Conservation (phyloP, 2,113 vertebrate genomes). For the Odontophorus gujanensis region DNA sequence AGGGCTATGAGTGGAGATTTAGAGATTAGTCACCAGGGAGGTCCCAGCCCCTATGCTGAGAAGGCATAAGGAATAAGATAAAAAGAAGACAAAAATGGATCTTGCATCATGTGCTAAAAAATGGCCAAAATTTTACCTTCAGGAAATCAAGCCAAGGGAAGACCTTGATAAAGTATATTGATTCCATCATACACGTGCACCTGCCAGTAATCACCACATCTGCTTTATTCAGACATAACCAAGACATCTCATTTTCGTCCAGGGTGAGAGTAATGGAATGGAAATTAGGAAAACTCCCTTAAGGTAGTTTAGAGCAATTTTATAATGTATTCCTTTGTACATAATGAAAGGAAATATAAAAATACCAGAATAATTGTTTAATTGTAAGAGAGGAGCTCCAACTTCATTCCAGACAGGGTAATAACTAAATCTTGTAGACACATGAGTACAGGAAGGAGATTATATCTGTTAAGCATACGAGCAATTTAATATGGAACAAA, state of each 20-base stretch:
- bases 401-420: constrained; percentile 32
- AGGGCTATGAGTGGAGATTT: not conserved
- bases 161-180: not conserved
- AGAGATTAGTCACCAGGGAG: not conserved
- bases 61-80: not conserved
- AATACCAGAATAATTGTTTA: constrained; percentile 33
- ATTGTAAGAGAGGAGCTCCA: constrained; percentile 13
- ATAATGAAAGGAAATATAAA: constrained; percentile 1
- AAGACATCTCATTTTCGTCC: not conserved
- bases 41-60: not conserved
- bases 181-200: not conserved
- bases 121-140: not conserved
- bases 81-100: not conserved
- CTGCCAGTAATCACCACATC: constrained; percentile 2
- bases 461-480: constrained; percentile 49
- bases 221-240: not conserved
- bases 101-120: constrained; percentile 29
- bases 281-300: constrained; percentile 29
- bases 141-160: constrained; percentile 10
- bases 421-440: constrained; percentile 33
- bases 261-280: constrained; percentile 15
- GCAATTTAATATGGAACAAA: constrained; percentile 63
- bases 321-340: not conserved
- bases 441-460: constrained; percentile 39
- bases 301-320: constrained; percentile 31